Percentiles rank a stretch among this genome's conserved stretches.
phyloP scores from a whole-genome alignment of 2,888 invertebrate species.

The Ophion ventricosus region DNA sequence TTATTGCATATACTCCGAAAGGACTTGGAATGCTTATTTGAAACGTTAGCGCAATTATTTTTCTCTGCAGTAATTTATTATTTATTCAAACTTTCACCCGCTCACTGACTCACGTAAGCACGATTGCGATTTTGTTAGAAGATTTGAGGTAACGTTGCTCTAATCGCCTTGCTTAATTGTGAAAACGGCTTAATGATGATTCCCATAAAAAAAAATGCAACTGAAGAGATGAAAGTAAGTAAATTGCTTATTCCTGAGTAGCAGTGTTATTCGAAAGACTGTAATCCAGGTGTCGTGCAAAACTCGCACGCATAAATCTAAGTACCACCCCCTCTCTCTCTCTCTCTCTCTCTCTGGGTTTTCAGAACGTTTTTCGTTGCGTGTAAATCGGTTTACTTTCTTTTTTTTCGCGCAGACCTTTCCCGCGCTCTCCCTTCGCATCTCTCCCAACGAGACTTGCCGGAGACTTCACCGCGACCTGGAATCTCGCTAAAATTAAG shows the following conservation, averaged over 20 bases:
- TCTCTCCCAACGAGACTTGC: constrained; percentile 44
- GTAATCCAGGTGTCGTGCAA: constrained; percentile 38
- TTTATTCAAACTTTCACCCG: no score
- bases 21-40: no score
- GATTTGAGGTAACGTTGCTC: background rate
- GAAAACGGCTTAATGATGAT: background rate
- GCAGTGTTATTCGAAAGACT: constrained; percentile 28
- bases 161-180: background rate
- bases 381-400: constrained; percentile 42
- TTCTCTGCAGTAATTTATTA: no score
- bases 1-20: no score
- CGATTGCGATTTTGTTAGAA: no score
- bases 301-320: constrained; percentile 29
- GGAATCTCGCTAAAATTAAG: constrained; percentile 73
- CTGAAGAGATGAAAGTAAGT: constrained; percentile 10
- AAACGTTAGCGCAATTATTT: no score
- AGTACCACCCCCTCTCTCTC: background rate
- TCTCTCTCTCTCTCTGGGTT: background rate
- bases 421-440: constrained; percentile 22
- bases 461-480: constrained; percentile 50
- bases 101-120: no score
- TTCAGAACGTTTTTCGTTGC: constrained; percentile 32
- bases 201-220: background rate
- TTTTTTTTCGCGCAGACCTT: background rate
- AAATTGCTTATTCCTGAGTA: constrained; percentile 6